A percentile compares a stretch with the other conserved stretches of the same genome.
phyloP scores from a whole-genome alignment of 2,113 vertebrate species.

The Pelecanus crispus region DNA sequence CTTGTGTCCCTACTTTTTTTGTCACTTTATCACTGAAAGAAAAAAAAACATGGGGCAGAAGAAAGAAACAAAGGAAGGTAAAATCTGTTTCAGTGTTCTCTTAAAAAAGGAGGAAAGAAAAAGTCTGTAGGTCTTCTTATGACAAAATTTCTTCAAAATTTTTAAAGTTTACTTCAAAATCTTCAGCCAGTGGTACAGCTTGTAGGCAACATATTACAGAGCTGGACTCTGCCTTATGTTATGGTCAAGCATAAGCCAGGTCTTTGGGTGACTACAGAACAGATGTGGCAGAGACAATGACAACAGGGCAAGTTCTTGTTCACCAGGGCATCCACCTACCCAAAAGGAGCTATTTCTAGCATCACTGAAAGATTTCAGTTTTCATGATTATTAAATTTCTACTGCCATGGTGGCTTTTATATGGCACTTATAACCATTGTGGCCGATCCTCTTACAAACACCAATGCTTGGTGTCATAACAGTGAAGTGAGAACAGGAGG shows the following conservation, averaged over 20 bases:
- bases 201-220: neutral
- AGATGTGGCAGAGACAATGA: neutral
- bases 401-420: neutral
- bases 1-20: neutral
- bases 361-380: neutral
- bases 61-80: neutral
- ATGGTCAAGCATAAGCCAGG: neutral
- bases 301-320: neutral
- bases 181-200: neutral
- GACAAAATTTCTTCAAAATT: neutral
- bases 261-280: neutral
- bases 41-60: neutral
- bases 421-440: neutral
- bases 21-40: neutral
- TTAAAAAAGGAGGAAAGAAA: neutral
- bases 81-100: neutral
- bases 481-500: neutral
- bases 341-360: neutral
- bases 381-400: neutral
- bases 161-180: neutral
- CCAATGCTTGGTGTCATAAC: neutral
- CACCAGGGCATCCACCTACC: fast-evolving
- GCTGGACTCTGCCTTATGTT: neutral
- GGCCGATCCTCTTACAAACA: neutral
- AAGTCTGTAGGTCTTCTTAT: neutral